These are phyloP conservation scores for Heteropelma amictum DNA, from an alignment of 2,888 invertebrate species.

Conservation along the genomic window DNA sequence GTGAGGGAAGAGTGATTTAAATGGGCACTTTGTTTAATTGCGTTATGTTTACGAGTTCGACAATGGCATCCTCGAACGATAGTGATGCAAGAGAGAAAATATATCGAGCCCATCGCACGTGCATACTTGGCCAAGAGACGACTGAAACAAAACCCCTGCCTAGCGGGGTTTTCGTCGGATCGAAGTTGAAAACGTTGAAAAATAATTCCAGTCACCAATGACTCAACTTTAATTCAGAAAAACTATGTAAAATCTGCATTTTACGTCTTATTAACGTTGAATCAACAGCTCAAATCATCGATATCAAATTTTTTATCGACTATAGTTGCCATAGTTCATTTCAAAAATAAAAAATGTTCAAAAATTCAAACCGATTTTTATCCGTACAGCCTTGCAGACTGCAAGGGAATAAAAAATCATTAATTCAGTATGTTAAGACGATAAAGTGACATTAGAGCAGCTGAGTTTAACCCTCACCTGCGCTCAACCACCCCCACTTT, in stretches of 20 bases:
- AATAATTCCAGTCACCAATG: no score
- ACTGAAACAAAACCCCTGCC: not conserved
- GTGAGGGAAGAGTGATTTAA: conserved; percentile 64
- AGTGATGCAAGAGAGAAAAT: conserved; percentile 37
- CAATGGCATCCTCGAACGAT: conserved; percentile 49
- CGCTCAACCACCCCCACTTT: conserved; percentile 40
- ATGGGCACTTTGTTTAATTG: conserved; percentile 68
- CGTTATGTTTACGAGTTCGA: conserved; percentile 67
- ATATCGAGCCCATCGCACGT: not conserved
- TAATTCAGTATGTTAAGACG: no score
- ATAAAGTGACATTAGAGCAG: conserved; percentile 59
- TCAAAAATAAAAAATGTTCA: no score
- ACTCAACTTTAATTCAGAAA: no score
- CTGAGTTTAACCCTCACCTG: conserved; percentile 69
- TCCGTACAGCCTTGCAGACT: not conserved
- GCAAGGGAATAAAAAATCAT: no score
- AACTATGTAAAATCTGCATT: no score
- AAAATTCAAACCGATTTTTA: no score
- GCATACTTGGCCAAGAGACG: not conserved
- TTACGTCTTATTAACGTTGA: no score
- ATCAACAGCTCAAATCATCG: no score
- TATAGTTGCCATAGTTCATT: no score
- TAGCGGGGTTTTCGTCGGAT: not conserved
- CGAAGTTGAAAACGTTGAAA: not conserved
- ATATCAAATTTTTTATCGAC: no score